A percentile compares a stretch with the other conserved stretches of the same genome.
These are phyloP conservation scores for Neosalanx taihuensis DNA, from an alignment of 2,797 vertebrate genomes.

Conservation along the genomic window DNA sequence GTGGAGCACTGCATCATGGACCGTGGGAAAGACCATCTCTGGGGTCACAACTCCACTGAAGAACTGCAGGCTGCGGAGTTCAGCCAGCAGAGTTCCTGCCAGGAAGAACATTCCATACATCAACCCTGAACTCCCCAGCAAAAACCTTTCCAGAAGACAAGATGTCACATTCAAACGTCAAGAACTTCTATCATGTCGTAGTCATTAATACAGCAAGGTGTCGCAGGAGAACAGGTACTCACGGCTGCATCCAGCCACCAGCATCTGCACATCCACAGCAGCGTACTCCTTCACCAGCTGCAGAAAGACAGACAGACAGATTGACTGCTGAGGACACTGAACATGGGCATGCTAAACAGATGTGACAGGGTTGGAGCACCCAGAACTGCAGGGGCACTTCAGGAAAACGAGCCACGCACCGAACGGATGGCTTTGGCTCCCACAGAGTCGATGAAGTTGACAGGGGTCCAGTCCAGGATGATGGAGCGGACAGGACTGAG, in stretches of 20 bases:
- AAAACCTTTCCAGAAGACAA: not conserved
- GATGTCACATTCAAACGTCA: not conserved
- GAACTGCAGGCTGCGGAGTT: slow-evolving; percentile 81
- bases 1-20: slow-evolving; percentile 87
- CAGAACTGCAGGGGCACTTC: not conserved
- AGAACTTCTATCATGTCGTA: not conserved
- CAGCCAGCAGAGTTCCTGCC: slow-evolving; percentile 76
- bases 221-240: slow-evolving; percentile 61
- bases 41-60: slow-evolving; percentile 72
- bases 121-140: not conserved
- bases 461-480: slow-evolving; percentile 86
- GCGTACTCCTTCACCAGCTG: slow-evolving; percentile 91
- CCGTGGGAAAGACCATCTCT: slow-evolving; percentile 81
- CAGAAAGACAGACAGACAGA: slow-evolving; percentile 30
- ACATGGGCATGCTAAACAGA: not conserved
- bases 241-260: slow-evolving; percentile 86
- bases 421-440: slow-evolving; percentile 89
- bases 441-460: slow-evolving; percentile 92
- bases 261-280: slow-evolving; percentile 76
- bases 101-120: slow-evolving; percentile 3
- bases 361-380: not conserved
- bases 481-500: slow-evolving; percentile 71
- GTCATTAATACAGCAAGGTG: not conserved
- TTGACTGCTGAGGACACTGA: slow-evolving; percentile 2
- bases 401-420: slow-evolving; percentile 64